These are phyloP conservation scores for Botia kubotai DNA, from an alignment of 2,797 vertebrate species.

Conservation along the genomic window DNA sequence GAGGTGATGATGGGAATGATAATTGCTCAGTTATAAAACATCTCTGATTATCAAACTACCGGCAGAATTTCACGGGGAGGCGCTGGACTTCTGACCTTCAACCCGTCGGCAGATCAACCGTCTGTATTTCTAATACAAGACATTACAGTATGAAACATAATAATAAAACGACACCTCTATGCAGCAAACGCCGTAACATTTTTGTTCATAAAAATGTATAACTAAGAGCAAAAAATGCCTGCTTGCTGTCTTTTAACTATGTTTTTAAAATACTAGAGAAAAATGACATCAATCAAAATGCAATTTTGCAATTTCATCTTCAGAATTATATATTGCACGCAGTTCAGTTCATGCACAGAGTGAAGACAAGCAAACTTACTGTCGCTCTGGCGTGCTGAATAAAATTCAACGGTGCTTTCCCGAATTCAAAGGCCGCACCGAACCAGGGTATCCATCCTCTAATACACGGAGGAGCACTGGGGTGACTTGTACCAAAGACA, in stretches of 20 bases:
- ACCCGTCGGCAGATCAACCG: not conserved
- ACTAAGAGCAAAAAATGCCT: not conserved
- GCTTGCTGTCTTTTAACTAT: not conserved
- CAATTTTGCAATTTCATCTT: too few species aligned
- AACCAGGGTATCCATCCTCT: constrained; percentile 87
- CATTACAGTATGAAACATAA: not conserved
- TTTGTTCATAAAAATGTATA: not conserved
- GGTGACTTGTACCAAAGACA: constrained; percentile 59
- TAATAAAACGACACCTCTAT: not conserved
- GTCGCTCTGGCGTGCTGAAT: constrained; percentile 78
- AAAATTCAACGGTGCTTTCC: constrained; percentile 81
- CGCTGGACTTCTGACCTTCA: constrained; percentile 39
- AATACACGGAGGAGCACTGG: constrained; percentile 75
- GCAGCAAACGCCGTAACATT: not conserved
- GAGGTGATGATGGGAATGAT: not conserved
- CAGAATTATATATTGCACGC: too few species aligned
- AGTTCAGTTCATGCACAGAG: not conserved
- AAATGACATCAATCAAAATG: too few species aligned
- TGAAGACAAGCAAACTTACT: constrained; percentile 67
- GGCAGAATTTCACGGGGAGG: not conserved
- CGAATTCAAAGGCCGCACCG: constrained; percentile 80
- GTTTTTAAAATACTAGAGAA: too few species aligned
- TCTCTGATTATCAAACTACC: constrained; percentile 16
- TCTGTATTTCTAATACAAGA: not conserved
- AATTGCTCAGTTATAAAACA: not conserved